Evolutionary conservation across 2,888 invertebrate genomes (phyloP).

Genomic region (Scelioninae gen. 2): DNA sequence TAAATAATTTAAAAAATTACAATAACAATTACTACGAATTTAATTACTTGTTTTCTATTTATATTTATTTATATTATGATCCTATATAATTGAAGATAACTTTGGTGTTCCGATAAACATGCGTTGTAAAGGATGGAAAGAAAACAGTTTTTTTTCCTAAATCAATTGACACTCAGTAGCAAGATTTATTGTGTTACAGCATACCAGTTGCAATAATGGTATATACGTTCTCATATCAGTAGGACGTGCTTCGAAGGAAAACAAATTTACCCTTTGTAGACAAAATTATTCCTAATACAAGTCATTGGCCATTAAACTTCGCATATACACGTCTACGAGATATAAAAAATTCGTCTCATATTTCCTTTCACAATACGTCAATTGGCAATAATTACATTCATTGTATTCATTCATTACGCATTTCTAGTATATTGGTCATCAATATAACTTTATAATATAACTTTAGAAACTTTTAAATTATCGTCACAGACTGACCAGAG

Average conservation of each 20-base stretch:
- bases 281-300: slow-evolving; percentile 25
- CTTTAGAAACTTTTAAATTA: no score
- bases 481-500: no score
- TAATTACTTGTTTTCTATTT: background rate
- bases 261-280: slow-evolving; percentile 36
- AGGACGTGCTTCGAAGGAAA: slow-evolving; percentile 46
- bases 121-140: background rate
- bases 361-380: slow-evolving; percentile 24
- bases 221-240: slow-evolving; percentile 33
- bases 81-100: no score
- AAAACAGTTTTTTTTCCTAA: slow-evolving; percentile 6
- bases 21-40: no score
- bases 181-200: slow-evolving; percentile 69
- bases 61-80: background rate
- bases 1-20: no score
- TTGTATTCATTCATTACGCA: no score
- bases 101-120: no score
- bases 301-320: slow-evolving; percentile 48
- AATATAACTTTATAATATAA: no score
- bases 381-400: slow-evolving; percentile 4
- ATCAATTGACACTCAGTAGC: slow-evolving; percentile 67
- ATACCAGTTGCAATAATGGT: slow-evolving; percentile 30
- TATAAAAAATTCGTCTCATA: slow-evolving; percentile 13
- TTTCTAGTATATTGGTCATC: no score
- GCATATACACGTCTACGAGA: slow-evolving; percentile 25